These are phyloP conservation scores for Castor canadensis DNA, from an alignment of 2,113 vertebrate genomes.

Conservation along the genomic window DNA sequence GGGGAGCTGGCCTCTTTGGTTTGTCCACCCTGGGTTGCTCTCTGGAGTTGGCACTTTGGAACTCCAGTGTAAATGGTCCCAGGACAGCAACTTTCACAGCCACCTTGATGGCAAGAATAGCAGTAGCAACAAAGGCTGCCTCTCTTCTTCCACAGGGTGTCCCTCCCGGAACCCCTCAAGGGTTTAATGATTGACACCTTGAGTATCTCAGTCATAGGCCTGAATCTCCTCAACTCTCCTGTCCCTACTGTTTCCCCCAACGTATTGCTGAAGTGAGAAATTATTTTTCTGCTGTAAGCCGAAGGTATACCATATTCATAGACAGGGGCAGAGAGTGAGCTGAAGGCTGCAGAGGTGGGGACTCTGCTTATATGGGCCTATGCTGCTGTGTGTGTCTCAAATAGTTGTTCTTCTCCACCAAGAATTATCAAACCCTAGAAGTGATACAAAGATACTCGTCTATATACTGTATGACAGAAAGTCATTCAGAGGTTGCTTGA, in stretches of 20 bases:
- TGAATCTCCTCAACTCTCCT: background rate
- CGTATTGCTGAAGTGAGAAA: background rate
- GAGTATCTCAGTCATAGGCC: background rate
- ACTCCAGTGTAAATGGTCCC: background rate
- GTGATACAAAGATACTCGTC: background rate
- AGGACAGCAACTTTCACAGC: background rate
- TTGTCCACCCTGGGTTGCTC: background rate
- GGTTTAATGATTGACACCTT: background rate
- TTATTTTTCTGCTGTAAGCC: background rate
- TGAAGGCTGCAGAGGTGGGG: background rate
- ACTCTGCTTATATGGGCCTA: too few relatives aligned
- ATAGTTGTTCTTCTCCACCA: background rate
- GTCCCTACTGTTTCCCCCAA: background rate
- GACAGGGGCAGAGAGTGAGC: background rate
- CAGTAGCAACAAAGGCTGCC: background rate
- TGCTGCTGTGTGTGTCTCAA: background rate
- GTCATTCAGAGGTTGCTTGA: background rate
- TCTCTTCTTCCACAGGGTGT: background rate
- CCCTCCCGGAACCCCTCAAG: background rate
- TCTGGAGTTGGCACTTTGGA: background rate
- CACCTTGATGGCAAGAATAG: background rate
- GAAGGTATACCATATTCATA: background rate
- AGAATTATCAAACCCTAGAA: background rate
- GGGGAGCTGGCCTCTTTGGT: background rate
- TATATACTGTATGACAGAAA: background rate